Evolutionary conservation across 2,797 vertebrate genomes (phyloP).

Genomic region (Gobionotothen gibberifrons): DNA sequence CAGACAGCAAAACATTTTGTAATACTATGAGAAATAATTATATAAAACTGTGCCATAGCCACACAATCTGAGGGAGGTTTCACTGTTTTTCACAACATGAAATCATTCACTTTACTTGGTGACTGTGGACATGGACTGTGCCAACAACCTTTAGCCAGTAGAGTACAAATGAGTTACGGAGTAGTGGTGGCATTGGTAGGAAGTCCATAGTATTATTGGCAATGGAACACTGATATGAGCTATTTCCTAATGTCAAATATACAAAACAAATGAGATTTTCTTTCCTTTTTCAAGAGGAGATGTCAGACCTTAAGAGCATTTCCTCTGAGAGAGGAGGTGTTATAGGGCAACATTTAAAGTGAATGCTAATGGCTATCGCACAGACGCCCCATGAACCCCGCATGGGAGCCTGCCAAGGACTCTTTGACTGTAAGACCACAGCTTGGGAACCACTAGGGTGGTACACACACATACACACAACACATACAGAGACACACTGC

Average conservation of each 20-base stretch:
- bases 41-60: too few relatives aligned
- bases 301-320: constrained; percentile 38
- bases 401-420: constrained; percentile 56
- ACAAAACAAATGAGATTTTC: constrained; percentile 47
- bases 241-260: constrained; percentile 27
- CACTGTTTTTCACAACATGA: too few relatives aligned
- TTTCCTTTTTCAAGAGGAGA: constrained; percentile 38
- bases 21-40: too few relatives aligned
- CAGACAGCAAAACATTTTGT: too few relatives aligned
- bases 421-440: constrained; percentile 14
- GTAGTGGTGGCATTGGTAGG: too few relatives aligned
- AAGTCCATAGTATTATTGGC: too few relatives aligned
- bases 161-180: too few relatives aligned
- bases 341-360: constrained; percentile 50
- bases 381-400: constrained; percentile 52
- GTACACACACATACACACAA: not conserved
- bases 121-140: too few relatives aligned
- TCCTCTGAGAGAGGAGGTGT: constrained; percentile 45
- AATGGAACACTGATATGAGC: constrained; percentile 6
- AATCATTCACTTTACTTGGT: too few relatives aligned
- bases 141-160: too few relatives aligned
- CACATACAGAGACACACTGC: constrained; percentile 13
- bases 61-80: too few relatives aligned
- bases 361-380: constrained; percentile 61
- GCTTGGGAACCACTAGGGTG: constrained; percentile 17